Percentiles rank a stretch among this genome's conserved stretches.
phyloP scores from a whole-genome alignment of 1,140 invertebrate species.

The Apis florea region DNA sequence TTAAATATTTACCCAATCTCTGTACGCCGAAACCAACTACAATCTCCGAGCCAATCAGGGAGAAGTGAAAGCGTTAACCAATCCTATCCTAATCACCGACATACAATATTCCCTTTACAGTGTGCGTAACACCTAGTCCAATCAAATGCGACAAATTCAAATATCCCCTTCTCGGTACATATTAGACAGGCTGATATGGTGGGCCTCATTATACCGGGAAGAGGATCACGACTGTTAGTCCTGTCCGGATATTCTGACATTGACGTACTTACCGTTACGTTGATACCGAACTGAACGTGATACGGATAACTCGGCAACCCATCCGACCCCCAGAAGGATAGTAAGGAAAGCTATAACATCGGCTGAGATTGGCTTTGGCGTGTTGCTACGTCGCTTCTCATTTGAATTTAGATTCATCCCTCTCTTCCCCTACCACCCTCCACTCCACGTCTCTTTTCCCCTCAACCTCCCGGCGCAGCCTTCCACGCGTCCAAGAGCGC shows the following conservation, averaged over 20 bases:
- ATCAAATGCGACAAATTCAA: slow-evolving; percentile 54
- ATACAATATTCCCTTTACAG: slow-evolving; percentile 5
- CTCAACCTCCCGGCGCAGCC: not conserved
- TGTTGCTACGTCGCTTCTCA: slow-evolving; percentile 69
- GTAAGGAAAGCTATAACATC: slow-evolving; percentile 64
- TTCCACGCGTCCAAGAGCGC: not conserved
- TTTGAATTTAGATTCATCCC: slow-evolving; percentile 77
- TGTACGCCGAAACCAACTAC: too few species aligned
- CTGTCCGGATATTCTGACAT: slow-evolving; percentile 53
- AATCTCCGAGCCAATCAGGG: not conserved
- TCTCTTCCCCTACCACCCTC: slow-evolving; percentile 15
- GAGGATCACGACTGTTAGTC: slow-evolving; percentile 55
- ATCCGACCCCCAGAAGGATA: slow-evolving; percentile 14
- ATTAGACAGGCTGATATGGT: slow-evolving; percentile 28
- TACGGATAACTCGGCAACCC: slow-evolving; percentile 15
- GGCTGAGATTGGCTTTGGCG: slow-evolving; percentile 68
- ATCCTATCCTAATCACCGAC: not conserved
- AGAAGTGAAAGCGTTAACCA: not conserved
- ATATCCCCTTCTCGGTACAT: slow-evolving; percentile 31
- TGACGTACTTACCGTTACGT: slow-evolving; percentile 60
- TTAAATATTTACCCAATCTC: slow-evolving; percentile 23
- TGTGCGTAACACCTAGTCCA: slow-evolving; percentile 3
- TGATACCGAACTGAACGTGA: slow-evolving; percentile 49
- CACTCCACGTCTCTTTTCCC: not conserved
- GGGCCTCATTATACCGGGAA: slow-evolving; percentile 35